Evolutionary conservation across 2,888 invertebrate genomes (phyloP).

Genomic region (Orthosia gothica): DNA sequence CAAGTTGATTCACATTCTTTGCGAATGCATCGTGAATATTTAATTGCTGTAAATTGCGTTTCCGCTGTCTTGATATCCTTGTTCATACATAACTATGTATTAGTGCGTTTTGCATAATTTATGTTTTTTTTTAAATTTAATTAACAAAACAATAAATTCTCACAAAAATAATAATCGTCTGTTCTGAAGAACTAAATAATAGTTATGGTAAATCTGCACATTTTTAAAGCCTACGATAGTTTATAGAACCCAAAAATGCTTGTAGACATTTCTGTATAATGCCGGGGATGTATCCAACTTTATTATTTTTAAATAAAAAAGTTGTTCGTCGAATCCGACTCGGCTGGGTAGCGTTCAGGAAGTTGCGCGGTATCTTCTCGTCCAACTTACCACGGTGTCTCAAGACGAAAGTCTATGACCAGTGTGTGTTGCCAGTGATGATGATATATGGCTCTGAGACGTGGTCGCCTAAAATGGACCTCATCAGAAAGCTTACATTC

Average conservation of each 20-base stretch:
- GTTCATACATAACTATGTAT: conserved; percentile 21
- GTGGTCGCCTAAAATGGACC: too few relatives aligned
- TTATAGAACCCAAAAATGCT: background rate
- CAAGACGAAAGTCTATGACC: too few relatives aligned
- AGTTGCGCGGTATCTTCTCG: too few relatives aligned
- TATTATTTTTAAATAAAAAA: too few relatives aligned
- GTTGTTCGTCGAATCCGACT: too few relatives aligned
- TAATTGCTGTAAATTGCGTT: conserved; percentile 20
- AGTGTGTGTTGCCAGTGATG: too few relatives aligned
- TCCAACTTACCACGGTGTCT: too few relatives aligned
- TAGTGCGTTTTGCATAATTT: background rate
- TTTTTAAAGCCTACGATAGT: background rate
- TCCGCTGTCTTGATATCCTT: conserved; percentile 23
- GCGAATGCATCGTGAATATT: conserved; percentile 23
- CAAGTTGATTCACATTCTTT: conserved; percentile 3
- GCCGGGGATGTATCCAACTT: background rate
- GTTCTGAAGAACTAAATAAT: background rate
- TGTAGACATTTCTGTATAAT: background rate
- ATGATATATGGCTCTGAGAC: too few relatives aligned
- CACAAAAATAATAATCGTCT: background rate
- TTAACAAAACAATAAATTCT: background rate
- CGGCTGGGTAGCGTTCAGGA: too few relatives aligned
- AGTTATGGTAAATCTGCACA: background rate
- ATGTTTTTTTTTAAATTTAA: background rate
- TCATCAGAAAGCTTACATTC: too few relatives aligned